Evolutionary conservation across 2,797 vertebrate species (phyloP), one percentile per base, ranked within the genome.

Genomic region (Sternotherus odoratus): DNA sequence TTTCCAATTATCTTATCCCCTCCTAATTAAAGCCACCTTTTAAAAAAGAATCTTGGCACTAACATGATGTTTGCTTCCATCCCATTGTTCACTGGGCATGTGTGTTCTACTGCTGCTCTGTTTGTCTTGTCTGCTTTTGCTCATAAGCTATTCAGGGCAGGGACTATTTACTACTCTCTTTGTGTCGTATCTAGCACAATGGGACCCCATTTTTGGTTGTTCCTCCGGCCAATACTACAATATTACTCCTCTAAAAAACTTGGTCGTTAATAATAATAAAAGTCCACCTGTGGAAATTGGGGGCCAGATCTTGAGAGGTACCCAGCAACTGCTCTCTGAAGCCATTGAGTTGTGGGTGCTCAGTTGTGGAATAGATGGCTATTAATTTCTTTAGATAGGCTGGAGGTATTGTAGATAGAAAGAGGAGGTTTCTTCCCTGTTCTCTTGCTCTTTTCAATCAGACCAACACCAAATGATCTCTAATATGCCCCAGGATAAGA

Each of bases 331-430:
- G 24, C 36, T 53, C 43, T 54, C 10, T n/a, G 69, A 3, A 2
- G 16, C 57, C 15, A 12, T 69, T 84, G 26, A 39, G 39, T 26
- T 72, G 39, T 72, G 69, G 69, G 69, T 43, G 39, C 23, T 7
- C 39, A 72, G 39, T 24, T 36, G 8, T 1, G 60, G 0, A 50
- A 23, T 81, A 28, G 78, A 9, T 84, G 91, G 90, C 43, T 75
- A 0, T 17, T 90, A 63, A 0, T 17, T 90, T 5, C 19, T 21
- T 60, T 79, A 12, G 46, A 72, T 8, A 78, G 30, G 0, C 0
- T 88, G 43, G 36, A 75, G 50, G 3, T 60, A 5, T 23, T 84
- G 48, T 26, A 81, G 53, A 24, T 4, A 79, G 24, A 51, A 80
- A 72, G 57, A 57, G 79, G 33, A 43, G n/a, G 72, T 15, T 51